phyloP scores from a whole-genome alignment of 1,140 invertebrate genomes.

The Anastatus disparis region DNA sequence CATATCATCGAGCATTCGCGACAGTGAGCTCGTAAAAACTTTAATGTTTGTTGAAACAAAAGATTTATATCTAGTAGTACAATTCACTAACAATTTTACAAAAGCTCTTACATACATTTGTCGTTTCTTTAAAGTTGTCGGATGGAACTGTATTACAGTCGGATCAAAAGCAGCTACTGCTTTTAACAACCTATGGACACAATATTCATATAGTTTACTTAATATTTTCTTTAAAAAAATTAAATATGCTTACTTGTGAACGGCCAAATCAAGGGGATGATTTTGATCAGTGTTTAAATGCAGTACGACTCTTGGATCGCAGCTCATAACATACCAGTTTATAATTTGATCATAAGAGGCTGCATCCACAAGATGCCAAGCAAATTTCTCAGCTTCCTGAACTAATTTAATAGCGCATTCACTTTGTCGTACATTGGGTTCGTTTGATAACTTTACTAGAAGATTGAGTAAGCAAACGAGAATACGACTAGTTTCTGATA shows the following conservation, averaged over 20 bases:
- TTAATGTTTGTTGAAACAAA: slow-evolving; percentile 65
- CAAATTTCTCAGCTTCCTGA: slow-evolving; percentile 73
- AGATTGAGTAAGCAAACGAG: slow-evolving; percentile 73
- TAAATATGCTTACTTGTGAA: slow-evolving; percentile 63
- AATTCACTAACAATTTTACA: slow-evolving; percentile 71
- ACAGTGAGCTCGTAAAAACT: slow-evolving; percentile 67
- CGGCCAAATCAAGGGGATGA: slow-evolving; percentile 66
- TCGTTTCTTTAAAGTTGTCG: slow-evolving; percentile 69
- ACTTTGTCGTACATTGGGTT: slow-evolving; percentile 75
- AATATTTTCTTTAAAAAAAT: not conserved
- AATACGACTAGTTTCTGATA: slow-evolving; percentile 60
- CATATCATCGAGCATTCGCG: slow-evolving; percentile 71
- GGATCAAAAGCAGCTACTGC: slow-evolving; percentile 70
- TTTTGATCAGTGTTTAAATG: slow-evolving; percentile 59
- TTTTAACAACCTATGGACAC: slow-evolving; percentile 69
- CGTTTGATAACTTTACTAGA: slow-evolving; percentile 77
- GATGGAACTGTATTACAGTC: slow-evolving; percentile 62
- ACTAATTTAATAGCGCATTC: slow-evolving; percentile 70
- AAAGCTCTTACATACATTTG: slow-evolving; percentile 72
- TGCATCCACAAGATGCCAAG: slow-evolving; percentile 78
- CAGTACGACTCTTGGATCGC: slow-evolving; percentile 78
- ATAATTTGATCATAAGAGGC: slow-evolving; percentile 74
- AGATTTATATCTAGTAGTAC: slow-evolving; percentile 69
- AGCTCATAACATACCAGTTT: slow-evolving; percentile 82
- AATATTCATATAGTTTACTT: not conserved